Evolutionary conservation across 1,140 invertebrate genomes (phyloP).

Genomic region (Limonius californicus): DNA sequence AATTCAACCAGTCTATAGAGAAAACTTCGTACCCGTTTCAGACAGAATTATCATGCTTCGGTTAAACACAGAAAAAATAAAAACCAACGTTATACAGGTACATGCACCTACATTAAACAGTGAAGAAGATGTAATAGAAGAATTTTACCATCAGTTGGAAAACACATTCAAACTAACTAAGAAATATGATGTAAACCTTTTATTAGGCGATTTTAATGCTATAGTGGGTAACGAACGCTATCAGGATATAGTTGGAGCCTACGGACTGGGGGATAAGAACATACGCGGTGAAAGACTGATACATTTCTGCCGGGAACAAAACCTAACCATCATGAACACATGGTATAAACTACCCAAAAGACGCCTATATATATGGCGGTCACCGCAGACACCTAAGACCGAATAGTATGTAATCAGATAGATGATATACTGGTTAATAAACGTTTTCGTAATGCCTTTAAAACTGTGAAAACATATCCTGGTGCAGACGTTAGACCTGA

Average conservation of each 20-base stretch:
- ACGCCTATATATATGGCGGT: slow-evolving; percentile 43
- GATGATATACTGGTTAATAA: no score
- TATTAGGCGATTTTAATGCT: neutral
- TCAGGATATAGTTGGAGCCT: neutral
- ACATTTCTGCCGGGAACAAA: neutral
- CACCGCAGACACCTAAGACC: no score
- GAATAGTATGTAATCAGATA: no score
- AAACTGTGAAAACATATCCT: no score
- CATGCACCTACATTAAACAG: slow-evolving; percentile 33
- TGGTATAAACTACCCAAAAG: slow-evolving; percentile 31
- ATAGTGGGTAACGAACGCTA: neutral
- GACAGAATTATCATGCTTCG: neutral
- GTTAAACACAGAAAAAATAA: neutral
- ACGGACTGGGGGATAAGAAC: neutral
- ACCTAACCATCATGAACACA: neutral
- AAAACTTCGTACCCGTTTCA: neutral
- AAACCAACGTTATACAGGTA: slow-evolving; percentile 27
- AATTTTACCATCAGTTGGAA: neutral
- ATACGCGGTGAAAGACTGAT: neutral
- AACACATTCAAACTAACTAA: neutral
- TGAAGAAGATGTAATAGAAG: slow-evolving; percentile 21
- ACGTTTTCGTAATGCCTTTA: no score
- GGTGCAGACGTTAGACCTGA: no score
- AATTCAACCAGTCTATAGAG: neutral
- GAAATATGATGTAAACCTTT: no score